Base-by-base conservation (phyloP, 2,888 invertebrate species). In the Thereva nobilitata region DNA sequence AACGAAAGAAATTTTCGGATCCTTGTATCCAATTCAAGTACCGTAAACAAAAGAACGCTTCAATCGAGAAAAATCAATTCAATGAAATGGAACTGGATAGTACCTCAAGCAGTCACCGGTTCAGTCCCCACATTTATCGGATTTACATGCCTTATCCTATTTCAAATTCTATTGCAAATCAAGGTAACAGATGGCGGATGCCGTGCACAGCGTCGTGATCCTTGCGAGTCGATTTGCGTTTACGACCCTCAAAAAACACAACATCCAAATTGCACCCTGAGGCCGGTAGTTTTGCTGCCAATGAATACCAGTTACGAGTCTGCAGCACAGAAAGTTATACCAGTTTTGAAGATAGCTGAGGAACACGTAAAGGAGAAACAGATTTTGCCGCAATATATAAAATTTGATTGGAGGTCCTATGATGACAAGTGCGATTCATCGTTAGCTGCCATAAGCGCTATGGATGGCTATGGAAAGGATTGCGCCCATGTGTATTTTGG, bases 401-500 rank as follows among this genome's bases (percentile, higher is more conserved):
- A 82, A 12, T 82, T 90, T 54, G 84, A 85, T 68, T 87, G 87
- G 83, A 77, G 84, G 70, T 80, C 84, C 6, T 86, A 87, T 72
- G 88, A 92, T 76, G 92, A 91, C 75, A 84, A 86, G 68, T 92
- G 92, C 71, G 88, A 89, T 72, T 87, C 89, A 2, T 89, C 88
- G 0, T 86, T 87, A 76, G 90, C 89, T 0, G 86, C 89, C 59
- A 87, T 89, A 57, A 85, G 86, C 0, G 88, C 90, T 1, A 87
- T 92, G 73, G 88, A 90, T 73, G 88, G 88, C 1, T 88, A 88
- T 76, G 85, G 84, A 9, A 82, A 86, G 68, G 85, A 88, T 73
- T 91, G 91, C 77, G 87, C 89, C 0, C 89, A 92, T 74, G 87
- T 91, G 0, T 87, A 92, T 74, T 87, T 93, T 73, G 93, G 93